A percentile compares a stretch with the other conserved stretches of the same genome.
Conservation (phyloP, 2,797 vertebrate genomes). For the Coendou prehensilis region DNA sequence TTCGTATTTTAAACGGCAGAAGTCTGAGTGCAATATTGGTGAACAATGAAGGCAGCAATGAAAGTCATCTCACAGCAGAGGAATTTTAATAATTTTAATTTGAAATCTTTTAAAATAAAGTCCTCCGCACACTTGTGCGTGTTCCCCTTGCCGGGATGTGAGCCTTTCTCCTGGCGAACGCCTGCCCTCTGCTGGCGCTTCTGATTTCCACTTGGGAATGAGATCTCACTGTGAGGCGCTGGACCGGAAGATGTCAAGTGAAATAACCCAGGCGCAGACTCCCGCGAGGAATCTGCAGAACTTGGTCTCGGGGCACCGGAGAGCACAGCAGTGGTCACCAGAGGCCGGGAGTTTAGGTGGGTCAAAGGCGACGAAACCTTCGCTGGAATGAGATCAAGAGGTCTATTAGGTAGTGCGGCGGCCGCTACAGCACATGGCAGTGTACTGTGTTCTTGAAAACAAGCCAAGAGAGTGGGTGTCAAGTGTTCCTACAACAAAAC, state of each 20-base stretch:
- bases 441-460: neutral
- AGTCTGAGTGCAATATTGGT: neutral
- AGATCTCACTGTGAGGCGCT: neutral
- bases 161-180: constrained; percentile 63
- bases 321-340: neutral
- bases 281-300: neutral
- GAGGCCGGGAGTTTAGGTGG: too few species aligned
- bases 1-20: neutral
- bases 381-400: neutral
- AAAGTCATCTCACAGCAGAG: neutral
- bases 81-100: neutral
- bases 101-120: neutral
- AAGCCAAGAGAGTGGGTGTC: neutral
- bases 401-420: neutral
- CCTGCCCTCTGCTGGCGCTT: constrained; percentile 69
- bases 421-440: too few species aligned
- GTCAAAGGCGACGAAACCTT: neutral
- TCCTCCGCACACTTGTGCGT: neutral
- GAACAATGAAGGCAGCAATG: neutral
- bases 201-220: constrained; percentile 41
- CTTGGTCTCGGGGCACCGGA: neutral
- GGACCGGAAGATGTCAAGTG: neutral
- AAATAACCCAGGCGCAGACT: neutral
- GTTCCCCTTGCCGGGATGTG: neutral
- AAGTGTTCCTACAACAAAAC: neutral